These are phyloP conservation scores for Apteryx owenii DNA, from an alignment of 2,113 vertebrate genomes.

Conservation along the genomic window DNA sequence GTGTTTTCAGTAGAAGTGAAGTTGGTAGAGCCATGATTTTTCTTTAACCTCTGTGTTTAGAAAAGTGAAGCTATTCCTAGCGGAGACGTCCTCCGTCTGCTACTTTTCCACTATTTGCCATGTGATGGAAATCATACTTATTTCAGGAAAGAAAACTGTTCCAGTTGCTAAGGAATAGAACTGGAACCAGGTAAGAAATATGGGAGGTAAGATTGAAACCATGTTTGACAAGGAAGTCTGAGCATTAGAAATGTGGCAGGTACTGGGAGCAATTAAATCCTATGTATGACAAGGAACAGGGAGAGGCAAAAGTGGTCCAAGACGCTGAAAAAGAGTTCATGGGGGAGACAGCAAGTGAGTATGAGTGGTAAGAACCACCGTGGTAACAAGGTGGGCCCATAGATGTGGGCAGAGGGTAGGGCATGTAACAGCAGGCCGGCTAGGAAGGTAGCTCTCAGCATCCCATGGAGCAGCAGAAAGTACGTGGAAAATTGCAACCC, in stretches of 20 bases:
- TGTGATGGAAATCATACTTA: background rate
- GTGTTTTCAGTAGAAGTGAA: background rate
- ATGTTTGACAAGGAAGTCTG: background rate
- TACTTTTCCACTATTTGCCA: background rate
- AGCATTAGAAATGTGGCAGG: background rate
- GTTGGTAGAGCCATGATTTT: background rate
- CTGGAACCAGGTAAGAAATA: background rate
- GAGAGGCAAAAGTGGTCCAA: background rate
- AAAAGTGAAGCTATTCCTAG: background rate
- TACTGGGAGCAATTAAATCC: background rate
- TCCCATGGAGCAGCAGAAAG: background rate
- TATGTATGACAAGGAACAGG: background rate
- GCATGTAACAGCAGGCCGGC: fast-evolving
- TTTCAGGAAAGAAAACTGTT: background rate
- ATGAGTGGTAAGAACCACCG: background rate
- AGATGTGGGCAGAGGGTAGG: background rate
- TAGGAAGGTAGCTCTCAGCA: background rate
- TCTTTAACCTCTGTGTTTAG: background rate
- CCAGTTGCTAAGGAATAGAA: background rate
- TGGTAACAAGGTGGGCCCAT: fast-evolving
- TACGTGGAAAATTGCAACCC: background rate
- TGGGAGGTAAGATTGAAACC: background rate
- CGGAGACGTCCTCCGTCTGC: background rate
- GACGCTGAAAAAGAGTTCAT: background rate
- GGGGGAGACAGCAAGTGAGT: background rate